These are phyloP conservation scores for Venustaconcha ellipsiformis DNA, from an alignment of 1,140 invertebrate species.

Conservation along the genomic window DNA sequence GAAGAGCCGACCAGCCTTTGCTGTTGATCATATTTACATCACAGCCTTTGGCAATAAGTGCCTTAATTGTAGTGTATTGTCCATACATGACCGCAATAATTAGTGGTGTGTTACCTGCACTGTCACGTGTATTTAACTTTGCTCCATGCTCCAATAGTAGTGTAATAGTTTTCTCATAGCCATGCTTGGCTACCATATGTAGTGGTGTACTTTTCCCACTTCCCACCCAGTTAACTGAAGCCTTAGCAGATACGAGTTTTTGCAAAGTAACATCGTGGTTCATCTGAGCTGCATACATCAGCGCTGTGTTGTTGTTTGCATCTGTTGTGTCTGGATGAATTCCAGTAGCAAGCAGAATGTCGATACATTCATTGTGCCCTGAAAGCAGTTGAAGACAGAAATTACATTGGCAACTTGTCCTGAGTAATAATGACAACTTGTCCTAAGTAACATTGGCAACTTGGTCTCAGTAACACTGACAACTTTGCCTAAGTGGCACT, in stretches of 20 bases:
- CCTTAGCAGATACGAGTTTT: slow-evolving; percentile 6
- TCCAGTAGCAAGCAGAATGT: slow-evolving; percentile 42
- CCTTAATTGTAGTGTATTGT: slow-evolving; percentile 28
- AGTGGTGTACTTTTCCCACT: slow-evolving; percentile 40
- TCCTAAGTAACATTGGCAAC: no score
- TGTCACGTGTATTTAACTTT: slow-evolving; percentile 81
- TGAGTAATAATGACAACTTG: no score
- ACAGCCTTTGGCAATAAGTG: slow-evolving; percentile 40
- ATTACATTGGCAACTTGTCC: no score
- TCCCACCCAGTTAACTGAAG: neutral
- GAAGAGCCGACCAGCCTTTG: slow-evolving; percentile 51
- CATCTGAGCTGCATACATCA: slow-evolving; percentile 12
- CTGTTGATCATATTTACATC: slow-evolving; percentile 37
- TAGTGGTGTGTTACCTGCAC: slow-evolving; percentile 40
- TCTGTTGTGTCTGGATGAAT: slow-evolving; percentile 46
- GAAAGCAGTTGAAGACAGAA: neutral
- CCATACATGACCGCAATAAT: slow-evolving; percentile 41
- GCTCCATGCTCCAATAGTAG: slow-evolving; percentile 87
- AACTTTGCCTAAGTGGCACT: no score
- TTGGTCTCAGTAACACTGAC: no score
- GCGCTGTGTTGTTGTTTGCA: slow-evolving; percentile 34
- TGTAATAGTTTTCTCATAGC: slow-evolving; percentile 88
- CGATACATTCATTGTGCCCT: slow-evolving; percentile 49
- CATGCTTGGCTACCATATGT: slow-evolving; percentile 78
- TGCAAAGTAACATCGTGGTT: slow-evolving; percentile 15